These are phyloP conservation scores for Tauraco hartlaubi DNA, from an alignment of 2,797 vertebrate species.

Conservation along the genomic window DNA sequence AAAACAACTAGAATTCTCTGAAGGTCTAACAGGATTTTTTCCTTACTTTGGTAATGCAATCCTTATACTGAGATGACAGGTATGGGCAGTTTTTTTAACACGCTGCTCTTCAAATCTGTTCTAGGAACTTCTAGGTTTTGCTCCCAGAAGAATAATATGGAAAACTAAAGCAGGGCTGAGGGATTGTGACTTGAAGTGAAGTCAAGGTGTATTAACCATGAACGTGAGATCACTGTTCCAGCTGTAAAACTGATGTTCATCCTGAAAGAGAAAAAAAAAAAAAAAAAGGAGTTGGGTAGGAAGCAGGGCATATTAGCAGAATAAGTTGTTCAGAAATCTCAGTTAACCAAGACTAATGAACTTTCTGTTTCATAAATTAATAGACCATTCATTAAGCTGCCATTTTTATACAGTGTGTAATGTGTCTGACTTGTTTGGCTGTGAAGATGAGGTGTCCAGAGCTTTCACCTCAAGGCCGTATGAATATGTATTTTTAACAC, in stretches of 20 bases:
- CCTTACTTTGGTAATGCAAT: constrained; percentile 80
- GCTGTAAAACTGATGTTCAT: background rate
- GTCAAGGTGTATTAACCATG: constrained; percentile 9
- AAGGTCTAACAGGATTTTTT: constrained; percentile 81
- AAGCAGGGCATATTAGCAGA: background rate
- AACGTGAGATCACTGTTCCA: background rate
- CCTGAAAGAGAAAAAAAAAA: background rate
- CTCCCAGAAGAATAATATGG: constrained; percentile 16
- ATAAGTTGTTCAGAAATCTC: background rate
- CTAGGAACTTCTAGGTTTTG: constrained; percentile 29
- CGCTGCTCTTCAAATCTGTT: constrained; percentile 38
- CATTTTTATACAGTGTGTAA: background rate
- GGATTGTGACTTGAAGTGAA: constrained; percentile 12
- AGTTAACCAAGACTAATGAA: background rate
- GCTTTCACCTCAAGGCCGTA: background rate
- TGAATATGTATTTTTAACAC: background rate
- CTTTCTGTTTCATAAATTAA: background rate
- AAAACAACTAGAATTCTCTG: constrained; percentile 79
- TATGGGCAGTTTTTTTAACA: constrained; percentile 74
- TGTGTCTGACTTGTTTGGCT: background rate
- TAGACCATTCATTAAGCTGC: background rate
- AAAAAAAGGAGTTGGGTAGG: background rate
- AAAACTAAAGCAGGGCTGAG: constrained; percentile 29
- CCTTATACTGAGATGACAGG: constrained; percentile 75
- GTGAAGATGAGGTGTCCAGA: background rate